Conservation (phyloP, 2,888 invertebrate species). For the Parnassius apollo region DNA sequence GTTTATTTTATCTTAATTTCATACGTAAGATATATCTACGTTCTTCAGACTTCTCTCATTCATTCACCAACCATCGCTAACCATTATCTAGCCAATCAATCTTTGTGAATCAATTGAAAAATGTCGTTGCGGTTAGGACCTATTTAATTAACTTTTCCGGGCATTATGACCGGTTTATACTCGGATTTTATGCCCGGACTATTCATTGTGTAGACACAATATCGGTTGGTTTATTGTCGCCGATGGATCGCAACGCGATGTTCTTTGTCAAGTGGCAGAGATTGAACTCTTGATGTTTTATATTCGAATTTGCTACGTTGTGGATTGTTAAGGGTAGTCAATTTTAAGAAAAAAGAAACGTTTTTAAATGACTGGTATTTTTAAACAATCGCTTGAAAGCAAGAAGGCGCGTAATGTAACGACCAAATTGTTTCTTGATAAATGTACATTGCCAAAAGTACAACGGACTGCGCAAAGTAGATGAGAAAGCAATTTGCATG, state of each 20-base stretch:
- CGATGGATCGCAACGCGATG: conserved; percentile 41
- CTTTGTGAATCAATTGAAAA: conserved; percentile 55
- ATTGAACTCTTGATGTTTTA: conserved; percentile 30
- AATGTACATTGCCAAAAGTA: conserved; percentile 18
- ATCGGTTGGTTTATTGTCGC: conserved; percentile 67
- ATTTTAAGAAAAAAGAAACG: conserved; percentile 2
- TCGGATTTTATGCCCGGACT: conserved; percentile 58
- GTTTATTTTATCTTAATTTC: no score
- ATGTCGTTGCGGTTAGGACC: conserved; percentile 50
- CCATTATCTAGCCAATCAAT: conserved; percentile 24
- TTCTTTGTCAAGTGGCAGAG: conserved; percentile 52
- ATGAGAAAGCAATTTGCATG: conserved; percentile 15
- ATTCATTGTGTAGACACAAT: conserved; percentile 69
- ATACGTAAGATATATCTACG: neutral
- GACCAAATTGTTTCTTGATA: conserved; percentile 25
- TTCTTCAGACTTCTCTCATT: conserved; percentile 6
- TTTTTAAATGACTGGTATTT: conserved; percentile 16
- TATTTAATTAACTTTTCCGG: conserved; percentile 69
- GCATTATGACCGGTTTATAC: conserved; percentile 64
- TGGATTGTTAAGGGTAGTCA: conserved; percentile 19
- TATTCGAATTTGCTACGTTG: conserved; percentile 21
- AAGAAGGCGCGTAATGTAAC: conserved; percentile 16
- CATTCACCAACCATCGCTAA: conserved; percentile 3
- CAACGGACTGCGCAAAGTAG: conserved; percentile 13
- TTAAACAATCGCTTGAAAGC: neutral